Evolutionary conservation across 2,888 invertebrate species (phyloP).

Genomic region (Himalopsyche tibetana): DNA sequence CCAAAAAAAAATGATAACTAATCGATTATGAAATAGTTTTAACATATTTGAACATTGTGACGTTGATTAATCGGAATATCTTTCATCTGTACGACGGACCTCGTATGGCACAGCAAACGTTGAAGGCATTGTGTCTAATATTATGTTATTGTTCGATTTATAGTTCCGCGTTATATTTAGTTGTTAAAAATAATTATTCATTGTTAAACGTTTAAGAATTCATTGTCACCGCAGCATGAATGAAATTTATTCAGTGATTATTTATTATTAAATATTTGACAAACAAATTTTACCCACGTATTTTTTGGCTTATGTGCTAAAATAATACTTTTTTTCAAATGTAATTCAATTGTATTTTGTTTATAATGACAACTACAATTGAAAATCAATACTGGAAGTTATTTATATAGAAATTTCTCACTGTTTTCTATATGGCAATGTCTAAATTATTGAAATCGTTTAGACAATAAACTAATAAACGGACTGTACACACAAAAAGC

Average conservation of each 20-base stretch:
- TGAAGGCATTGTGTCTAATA: not conserved
- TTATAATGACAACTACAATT: no score
- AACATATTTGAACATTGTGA: conserved; percentile 16
- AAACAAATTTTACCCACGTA: not conserved
- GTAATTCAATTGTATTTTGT: no score
- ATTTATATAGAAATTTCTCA: no score
- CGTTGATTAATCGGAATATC: conserved; percentile 24
- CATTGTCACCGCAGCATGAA: conserved; percentile 10
- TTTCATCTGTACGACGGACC: not conserved
- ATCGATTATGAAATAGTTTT: conserved; percentile 29
- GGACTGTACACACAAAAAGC: no score
- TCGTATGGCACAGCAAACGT: not conserved
- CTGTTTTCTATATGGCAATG: no score
- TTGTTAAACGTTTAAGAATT: not conserved
- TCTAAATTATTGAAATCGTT: no score
- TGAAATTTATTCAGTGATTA: conserved; percentile 8
- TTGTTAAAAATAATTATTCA: conserved; percentile 17
- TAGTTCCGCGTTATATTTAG: not conserved
- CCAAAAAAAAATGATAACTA: not conserved
- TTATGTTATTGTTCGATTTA: not conserved
- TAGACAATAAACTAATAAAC: no score
- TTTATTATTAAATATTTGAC: conserved; percentile 18
- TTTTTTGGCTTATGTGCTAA: no score
- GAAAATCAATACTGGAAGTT: no score
- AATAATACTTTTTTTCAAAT: no score